Percentiles rank a stretch among this genome's conserved stretches.
Evolutionary conservation across 2,888 invertebrate species (phyloP).

Genomic region (Cataglyphis rosenhaueri): DNA sequence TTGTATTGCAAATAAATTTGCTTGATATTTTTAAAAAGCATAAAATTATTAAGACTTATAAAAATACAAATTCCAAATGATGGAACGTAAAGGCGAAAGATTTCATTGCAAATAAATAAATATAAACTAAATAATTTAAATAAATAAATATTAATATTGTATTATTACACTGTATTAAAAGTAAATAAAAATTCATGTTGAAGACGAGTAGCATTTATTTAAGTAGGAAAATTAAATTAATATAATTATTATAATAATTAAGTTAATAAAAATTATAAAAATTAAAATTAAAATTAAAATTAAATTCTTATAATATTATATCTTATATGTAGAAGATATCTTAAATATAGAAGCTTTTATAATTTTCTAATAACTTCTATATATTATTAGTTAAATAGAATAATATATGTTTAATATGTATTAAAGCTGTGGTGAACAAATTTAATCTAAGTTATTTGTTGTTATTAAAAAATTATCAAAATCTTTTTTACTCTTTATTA

Average conservation of each 20-base stretch:
- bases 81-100: background rate
- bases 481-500: background rate
- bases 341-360: background rate
- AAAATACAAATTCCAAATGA: background rate
- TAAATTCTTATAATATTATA: too few relatives aligned
- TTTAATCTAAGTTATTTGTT: slow-evolving; percentile 10
- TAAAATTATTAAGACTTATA: background rate
- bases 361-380: background rate
- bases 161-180: background rate
- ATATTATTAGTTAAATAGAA: background rate
- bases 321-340: background rate
- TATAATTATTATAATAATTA: slow-evolving; percentile 24
- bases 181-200: background rate
- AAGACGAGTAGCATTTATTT: background rate
- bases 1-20: slow-evolving; percentile 4
- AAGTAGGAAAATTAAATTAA: slow-evolving; percentile 25
- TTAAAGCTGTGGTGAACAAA: background rate
- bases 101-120: background rate
- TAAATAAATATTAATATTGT: background rate
- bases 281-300: too few relatives aligned
- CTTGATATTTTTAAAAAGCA: slow-evolving; percentile 3
- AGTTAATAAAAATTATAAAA: too few relatives aligned
- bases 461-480: background rate
- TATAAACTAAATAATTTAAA: background rate
- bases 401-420: background rate